phyloP scores from a whole-genome alignment of 2,797 vertebrate genomes.

The Notamacropus eugenii region DNA sequence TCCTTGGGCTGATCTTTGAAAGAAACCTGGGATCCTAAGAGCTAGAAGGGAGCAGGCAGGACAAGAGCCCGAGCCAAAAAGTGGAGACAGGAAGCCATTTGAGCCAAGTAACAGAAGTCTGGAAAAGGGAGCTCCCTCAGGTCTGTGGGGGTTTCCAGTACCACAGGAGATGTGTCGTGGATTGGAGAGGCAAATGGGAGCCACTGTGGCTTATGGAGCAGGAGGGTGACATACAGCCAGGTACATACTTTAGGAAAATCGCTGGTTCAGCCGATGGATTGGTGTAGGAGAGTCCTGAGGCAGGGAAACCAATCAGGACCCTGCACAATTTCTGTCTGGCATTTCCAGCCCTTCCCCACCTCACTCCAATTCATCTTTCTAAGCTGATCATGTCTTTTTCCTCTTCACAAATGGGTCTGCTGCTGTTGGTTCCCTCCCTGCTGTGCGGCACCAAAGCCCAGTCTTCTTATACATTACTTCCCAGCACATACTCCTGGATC shows the following conservation, averaged over 20 bases:
- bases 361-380: not conserved
- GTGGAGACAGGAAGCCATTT: not conserved
- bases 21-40: not conserved
- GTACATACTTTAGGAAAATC: not conserved
- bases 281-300: not conserved
- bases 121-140: not conserved
- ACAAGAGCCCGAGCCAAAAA: not conserved
- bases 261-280: not conserved
- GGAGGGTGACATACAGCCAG: not conserved
- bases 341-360: not conserved
- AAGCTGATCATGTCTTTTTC: not conserved
- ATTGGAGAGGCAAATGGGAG: not conserved
- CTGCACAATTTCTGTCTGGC: not conserved
- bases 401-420: too few species aligned
- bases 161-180: not conserved
- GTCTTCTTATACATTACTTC: not conserved
- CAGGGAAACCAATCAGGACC: not conserved
- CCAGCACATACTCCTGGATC: not conserved
- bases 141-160: not conserved
- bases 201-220: not conserved
- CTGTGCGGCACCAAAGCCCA: too few species aligned
- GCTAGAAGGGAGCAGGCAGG: not conserved
- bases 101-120: not conserved
- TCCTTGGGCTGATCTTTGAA: not conserved
- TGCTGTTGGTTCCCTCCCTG: not conserved